phyloP scores from a whole-genome alignment of 1,140 invertebrate genomes.

The Drosophila mayri region DNA sequence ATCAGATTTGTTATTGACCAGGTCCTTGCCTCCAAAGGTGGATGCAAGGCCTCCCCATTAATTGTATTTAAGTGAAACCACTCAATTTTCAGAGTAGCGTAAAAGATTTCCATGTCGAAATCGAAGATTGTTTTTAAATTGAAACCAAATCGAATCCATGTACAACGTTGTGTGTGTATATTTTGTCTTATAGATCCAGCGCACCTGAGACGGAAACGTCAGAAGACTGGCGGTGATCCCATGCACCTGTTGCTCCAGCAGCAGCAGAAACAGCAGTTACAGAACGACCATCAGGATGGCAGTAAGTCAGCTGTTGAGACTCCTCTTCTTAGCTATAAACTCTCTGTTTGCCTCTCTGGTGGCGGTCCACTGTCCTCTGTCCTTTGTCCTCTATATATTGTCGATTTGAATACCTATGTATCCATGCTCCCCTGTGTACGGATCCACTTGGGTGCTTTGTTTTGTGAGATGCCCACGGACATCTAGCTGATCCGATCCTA shows the following conservation, averaged over 20 bases:
- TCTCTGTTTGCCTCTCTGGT: slow-evolving; percentile 21
- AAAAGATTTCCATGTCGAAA: slow-evolving; percentile 18
- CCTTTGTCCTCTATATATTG: slow-evolving; percentile 1
- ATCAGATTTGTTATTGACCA: slow-evolving; percentile 45
- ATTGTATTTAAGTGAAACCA: slow-evolving; percentile 51
- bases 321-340: background rate
- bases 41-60: background rate
- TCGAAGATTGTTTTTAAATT: slow-evolving; percentile 31
- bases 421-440: slow-evolving; percentile 15
- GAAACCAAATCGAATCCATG: slow-evolving; percentile 35
- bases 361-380: slow-evolving; percentile 19
- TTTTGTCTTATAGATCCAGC: slow-evolving; percentile 85
- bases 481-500: slow-evolving; percentile 61
- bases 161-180: slow-evolving; percentile 52
- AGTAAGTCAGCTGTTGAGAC: slow-evolving; percentile 86
- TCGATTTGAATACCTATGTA: background rate
- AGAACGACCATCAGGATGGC: slow-evolving; percentile 85
- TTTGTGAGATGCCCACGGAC: slow-evolving; percentile 30
- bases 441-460: slow-evolving; percentile 33
- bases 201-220: slow-evolving; percentile 87
- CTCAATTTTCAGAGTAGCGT: slow-evolving; percentile 48
- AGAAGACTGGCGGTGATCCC: slow-evolving; percentile 87
- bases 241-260: slow-evolving; percentile 86
- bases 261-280: slow-evolving; percentile 84
- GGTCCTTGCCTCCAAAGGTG: slow-evolving; percentile 4